Evolutionary conservation across 2,888 invertebrate genomes (phyloP).

Genomic region (Podabrus alpinus): DNA sequence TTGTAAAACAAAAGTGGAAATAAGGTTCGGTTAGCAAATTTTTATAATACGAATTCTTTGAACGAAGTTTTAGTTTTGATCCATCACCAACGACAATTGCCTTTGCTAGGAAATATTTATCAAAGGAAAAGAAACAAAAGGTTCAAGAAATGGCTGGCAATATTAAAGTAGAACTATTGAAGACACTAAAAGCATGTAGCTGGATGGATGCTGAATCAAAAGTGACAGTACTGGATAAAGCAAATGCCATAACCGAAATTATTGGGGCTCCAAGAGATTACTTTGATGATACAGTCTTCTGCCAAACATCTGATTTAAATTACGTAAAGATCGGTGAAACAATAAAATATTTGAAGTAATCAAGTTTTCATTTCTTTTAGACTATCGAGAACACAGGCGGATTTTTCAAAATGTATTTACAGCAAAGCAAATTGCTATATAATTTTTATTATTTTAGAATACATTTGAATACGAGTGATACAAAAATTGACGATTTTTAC

Average conservation of each 20-base stretch:
- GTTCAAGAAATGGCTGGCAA: conserved; percentile 34
- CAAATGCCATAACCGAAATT: conserved; percentile 31
- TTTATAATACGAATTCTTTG: background rate
- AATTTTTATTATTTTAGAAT: background rate
- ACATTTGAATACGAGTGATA: background rate
- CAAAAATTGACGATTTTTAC: conserved; percentile 1
- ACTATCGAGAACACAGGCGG: background rate
- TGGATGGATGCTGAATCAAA: conserved; percentile 39
- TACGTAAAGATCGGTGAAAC: background rate
- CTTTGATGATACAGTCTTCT: conserved; percentile 34
- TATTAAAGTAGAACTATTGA: conserved; percentile 30
- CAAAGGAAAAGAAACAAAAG: conserved; percentile 17
- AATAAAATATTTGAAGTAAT: background rate
- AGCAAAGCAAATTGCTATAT: background rate
- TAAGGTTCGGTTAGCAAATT: background rate
- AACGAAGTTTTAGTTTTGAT: background rate
- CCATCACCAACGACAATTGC: background rate
- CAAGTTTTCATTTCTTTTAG: background rate
- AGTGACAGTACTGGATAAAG: conserved; percentile 32
- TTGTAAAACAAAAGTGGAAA: background rate
- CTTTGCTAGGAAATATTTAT: conserved; percentile 20
- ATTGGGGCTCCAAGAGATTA: conserved; percentile 40
- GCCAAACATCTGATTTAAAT: background rate
- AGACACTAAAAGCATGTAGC: conserved; percentile 26
- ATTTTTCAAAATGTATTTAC: background rate